phyloP scores from a whole-genome alignment of 2,113 vertebrate genomes.

The Hepsetus odoe region DNA sequence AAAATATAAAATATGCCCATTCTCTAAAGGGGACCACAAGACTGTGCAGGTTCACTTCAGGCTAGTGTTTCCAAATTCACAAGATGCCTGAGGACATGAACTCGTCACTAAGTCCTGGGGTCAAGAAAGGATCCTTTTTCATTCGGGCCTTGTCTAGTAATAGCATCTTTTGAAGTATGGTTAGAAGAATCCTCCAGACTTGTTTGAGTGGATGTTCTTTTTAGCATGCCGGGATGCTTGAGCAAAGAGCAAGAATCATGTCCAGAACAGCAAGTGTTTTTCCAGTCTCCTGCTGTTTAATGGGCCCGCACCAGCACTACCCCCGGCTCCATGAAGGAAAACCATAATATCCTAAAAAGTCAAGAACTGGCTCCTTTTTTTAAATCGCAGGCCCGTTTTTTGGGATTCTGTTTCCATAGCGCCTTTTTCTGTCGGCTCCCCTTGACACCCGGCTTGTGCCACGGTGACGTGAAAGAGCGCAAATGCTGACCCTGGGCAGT shows the following conservation, averaged over 20 bases:
- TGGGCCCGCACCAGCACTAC: constrained; percentile 54
- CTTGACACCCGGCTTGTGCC: constrained; percentile 41
- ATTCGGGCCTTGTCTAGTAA: no score
- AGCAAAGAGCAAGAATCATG: constrained; percentile 43
- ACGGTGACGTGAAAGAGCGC: constrained; percentile 56
- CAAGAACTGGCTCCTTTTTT: constrained; percentile 61
- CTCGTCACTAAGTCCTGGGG: neutral
- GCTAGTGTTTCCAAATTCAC: constrained; percentile 29
- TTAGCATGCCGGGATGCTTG: constrained; percentile 54
- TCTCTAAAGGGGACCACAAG: constrained; percentile 58
- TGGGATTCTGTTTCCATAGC: constrained; percentile 60
- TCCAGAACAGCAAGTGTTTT: constrained; percentile 62
- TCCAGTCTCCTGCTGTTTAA: constrained; percentile 49
- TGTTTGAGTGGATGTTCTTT: no score
- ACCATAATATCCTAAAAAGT: constrained; percentile 63
- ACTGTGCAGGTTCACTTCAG: constrained; percentile 57
- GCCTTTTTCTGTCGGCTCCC: constrained; percentile 48
- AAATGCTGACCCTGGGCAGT: constrained; percentile 65
- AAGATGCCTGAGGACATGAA: constrained; percentile 25
- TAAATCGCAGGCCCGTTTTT: constrained; percentile 63
- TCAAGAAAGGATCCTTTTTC: neutral
- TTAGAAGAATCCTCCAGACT: no score
- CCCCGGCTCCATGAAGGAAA: constrained; percentile 55
- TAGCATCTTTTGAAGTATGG: no score
- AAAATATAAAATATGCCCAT: constrained; percentile 54